Evolutionary conservation across 1,140 invertebrate species (phyloP), one percentile per base, ranked within the genome.

Genomic region (Aphaenogaster floridana): DNA sequence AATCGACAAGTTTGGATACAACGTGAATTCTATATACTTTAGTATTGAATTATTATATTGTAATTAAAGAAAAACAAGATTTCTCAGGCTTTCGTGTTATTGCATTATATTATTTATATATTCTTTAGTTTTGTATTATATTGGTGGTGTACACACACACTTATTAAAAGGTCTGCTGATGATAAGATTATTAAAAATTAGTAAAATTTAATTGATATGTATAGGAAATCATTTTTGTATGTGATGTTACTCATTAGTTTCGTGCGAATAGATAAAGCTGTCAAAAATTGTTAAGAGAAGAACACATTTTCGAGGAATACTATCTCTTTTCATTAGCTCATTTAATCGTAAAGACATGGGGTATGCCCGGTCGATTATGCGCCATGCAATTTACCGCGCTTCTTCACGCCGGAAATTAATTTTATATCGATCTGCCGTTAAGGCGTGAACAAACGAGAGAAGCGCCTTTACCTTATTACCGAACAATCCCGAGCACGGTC

Each of bases 401-500:
- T 64, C 61, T 45, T 68, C 63, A n/a, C n/a, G 3, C 48, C 84
- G 74, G 52, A 59, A 87, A 88, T 86, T 86, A 86, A 80, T 87
- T 86, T 79, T 74, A 86, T 88, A 87, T 88, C 78, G 88, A 72
- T 85, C 69, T 71, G 21, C 80, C 57, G 59, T 90, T 74, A 87
- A 85, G 21, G 69, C 66, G 36, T 59, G 61, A 68, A 48, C 63
- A 87, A 54, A 57, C 59, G 52, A 72, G 52, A 72, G 80, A 80
- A 42, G 52, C 34, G 74, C 21, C 61, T 80, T 76, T 57, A 54
- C 28, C 61, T 90, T 88, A 90, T 88, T 88, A 90, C 9, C 77
- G 45, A 79, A 84, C 72, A 88, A 92, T 91, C 69, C 88, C 87
- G 86, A 80, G 76, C 84, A 90, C 89, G 91, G 91, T 90, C 90